Evolutionary conservation across 2,113 vertebrate species (phyloP).

Genomic region (Climacteris rufus): DNA sequence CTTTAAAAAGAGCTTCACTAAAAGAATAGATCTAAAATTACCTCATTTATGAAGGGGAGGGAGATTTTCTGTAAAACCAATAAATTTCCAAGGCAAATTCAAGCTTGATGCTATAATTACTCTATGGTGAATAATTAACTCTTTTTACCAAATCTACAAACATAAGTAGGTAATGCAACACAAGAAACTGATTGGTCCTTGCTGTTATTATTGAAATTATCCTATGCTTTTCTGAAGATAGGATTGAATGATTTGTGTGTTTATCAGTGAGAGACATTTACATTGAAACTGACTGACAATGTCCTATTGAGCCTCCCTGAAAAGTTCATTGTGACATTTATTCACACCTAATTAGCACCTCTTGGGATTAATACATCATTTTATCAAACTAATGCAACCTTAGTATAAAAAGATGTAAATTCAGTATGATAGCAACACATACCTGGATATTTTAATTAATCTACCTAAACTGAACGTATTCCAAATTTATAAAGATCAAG

Average conservation of each 20-base stretch:
- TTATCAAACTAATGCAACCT: constrained; percentile 65
- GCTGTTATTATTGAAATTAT: not conserved
- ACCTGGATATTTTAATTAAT: constrained; percentile 73
- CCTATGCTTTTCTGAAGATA: not conserved
- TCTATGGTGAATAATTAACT: not conserved
- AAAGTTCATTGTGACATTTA: constrained; percentile 67
- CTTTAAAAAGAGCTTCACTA: not conserved
- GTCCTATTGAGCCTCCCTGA: constrained; percentile 42
- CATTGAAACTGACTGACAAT: constrained; percentile 54
- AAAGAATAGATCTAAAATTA: not conserved
- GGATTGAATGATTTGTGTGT: not conserved
- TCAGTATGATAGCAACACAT: constrained; percentile 42
- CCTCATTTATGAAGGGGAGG: not conserved
- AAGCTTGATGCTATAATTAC: not conserved
- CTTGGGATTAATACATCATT: constrained; percentile 65
- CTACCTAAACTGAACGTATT: constrained; percentile 62
- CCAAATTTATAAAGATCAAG: constrained; percentile 67
- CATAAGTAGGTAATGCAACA: not conserved
- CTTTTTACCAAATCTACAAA: not conserved
- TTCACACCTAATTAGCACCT: constrained; percentile 69
- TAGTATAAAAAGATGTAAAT: constrained; percentile 63
- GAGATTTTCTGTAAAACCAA: not conserved
- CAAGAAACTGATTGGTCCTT: not conserved
- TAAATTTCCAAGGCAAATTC: not conserved
- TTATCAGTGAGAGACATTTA: not conserved